phyloP scores from a whole-genome alignment of 2,113 vertebrate species.

The Rissa tridactyla region DNA sequence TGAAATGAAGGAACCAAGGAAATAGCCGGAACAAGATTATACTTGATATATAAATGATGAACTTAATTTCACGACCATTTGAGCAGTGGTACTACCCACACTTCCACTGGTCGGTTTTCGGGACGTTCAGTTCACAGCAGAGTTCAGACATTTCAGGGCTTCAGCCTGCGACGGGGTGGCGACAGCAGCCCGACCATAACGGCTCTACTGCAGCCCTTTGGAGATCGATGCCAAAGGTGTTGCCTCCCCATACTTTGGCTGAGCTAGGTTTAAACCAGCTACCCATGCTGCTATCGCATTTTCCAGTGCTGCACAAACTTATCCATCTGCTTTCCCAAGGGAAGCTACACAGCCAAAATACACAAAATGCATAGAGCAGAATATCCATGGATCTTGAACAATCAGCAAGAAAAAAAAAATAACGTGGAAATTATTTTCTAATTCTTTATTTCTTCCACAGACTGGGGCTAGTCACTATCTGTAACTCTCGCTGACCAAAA shows the following conservation, averaged over 20 bases:
- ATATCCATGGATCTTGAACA: not conserved
- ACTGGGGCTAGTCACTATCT: not conserved
- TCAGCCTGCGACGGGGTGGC: not conserved
- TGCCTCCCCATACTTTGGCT: not conserved
- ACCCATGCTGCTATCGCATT: not conserved
- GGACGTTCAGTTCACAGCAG: not conserved
- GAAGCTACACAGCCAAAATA: not conserved
- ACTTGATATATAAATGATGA: accelerated
- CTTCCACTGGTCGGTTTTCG: not conserved
- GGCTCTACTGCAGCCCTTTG: not conserved
- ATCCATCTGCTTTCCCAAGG: not conserved
- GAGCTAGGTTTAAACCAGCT: not conserved
- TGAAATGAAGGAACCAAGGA: not conserved
- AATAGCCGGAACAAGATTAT: not conserved
- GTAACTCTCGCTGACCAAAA: not conserved
- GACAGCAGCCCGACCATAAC: not conserved
- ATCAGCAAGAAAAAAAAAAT: not conserved
- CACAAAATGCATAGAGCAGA: not conserved
- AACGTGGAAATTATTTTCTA: not conserved
- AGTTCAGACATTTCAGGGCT: not conserved
- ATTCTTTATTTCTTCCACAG: not conserved
- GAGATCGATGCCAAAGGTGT: not conserved
- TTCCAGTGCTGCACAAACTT: not conserved
- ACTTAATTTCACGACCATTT: not conserved
- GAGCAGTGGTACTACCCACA: not conserved